Base-by-base conservation (phyloP, 1,140 invertebrate genomes). In the Trialeurodes vaporariorum region DNA sequence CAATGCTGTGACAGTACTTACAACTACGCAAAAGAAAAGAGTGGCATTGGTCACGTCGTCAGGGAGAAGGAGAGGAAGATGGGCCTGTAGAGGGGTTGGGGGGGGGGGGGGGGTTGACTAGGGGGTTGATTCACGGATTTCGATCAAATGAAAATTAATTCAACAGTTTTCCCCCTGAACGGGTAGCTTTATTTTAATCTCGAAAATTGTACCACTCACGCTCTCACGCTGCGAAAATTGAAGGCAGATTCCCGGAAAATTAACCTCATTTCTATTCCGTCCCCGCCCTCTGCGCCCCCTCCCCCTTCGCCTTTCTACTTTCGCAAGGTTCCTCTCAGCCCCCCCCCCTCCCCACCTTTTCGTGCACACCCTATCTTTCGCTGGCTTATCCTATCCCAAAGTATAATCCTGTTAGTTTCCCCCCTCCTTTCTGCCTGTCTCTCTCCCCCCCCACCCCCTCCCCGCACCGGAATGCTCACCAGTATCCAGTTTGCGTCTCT, bases 111-210 rank as follows among this genome's bases (percentile, higher is more conserved):
- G n/a, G n/a, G n/a, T n/a, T n/a, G n/a, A n/a, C n/a, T n/a, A n/a
- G 34, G 17, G 34, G 34, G 34, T 5, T 49, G 34, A 49, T 17
- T 49, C 5, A 49, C 34, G 5, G 34, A 49, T 49, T 49, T 49
- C 34, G 34, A 49, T 49, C 34, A 49, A 49, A 49, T 49, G 34
- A 49, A 49, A 49, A 49, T 49, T 49, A 49, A 49, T 49, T 49
- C 34, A 49, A 49, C 34, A 49, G 34, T 49, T 49, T 49, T 49
- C 34, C 34, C 17, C 34, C 34, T 17, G 34, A 17, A 49, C 34
- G 17, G 34, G 34, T 17, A 17, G 34, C 34, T 49, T 49, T 49
- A 49, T 49, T 49, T 49, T 49, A 49, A 49, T 49, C 34, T 49
- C 34, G 34, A 49, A 49, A 49, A 49, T 49, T 49, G 34, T 49